Conservation (phyloP, 2,797 vertebrate species). For the Centropyge bicolor region DNA sequence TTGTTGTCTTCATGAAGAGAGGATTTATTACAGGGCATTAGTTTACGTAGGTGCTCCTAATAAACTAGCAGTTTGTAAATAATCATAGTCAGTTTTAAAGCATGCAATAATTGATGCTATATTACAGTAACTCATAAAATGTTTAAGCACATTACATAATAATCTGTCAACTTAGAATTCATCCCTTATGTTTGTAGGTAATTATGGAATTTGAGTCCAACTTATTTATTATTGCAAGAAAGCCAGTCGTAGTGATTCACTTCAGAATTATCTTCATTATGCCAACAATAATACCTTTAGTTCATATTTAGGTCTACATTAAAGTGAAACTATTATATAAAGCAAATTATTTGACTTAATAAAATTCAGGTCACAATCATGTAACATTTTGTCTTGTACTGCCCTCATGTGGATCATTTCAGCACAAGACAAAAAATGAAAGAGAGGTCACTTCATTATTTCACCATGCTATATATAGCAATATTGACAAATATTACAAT, state of each 20-base stretch:
- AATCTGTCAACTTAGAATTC: neutral
- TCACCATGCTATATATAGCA: neutral
- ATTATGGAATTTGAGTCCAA: neutral
- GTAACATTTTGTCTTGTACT: conserved; percentile 13
- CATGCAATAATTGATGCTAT: neutral
- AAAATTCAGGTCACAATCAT: neutral
- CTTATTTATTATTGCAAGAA: neutral
- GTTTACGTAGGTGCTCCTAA: neutral
- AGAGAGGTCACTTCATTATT: neutral
- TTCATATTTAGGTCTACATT: neutral
- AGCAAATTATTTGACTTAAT: neutral
- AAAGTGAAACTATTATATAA: neutral
- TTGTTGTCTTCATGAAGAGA: too few relatives aligned
- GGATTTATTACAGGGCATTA: neutral
- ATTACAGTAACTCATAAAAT: neutral
- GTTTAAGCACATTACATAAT: neutral
- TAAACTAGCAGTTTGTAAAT: neutral
- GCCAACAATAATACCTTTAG: neutral
- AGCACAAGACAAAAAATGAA: neutral
- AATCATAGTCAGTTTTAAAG: neutral
- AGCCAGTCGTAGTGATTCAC: neutral
- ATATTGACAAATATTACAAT: too few relatives aligned
- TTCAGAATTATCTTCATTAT: neutral
- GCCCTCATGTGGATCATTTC: conserved; percentile 53
- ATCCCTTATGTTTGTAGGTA: neutral